Conservation (phyloP, 1,140 invertebrate species). For the Stegodyphus dumicola region DNA sequence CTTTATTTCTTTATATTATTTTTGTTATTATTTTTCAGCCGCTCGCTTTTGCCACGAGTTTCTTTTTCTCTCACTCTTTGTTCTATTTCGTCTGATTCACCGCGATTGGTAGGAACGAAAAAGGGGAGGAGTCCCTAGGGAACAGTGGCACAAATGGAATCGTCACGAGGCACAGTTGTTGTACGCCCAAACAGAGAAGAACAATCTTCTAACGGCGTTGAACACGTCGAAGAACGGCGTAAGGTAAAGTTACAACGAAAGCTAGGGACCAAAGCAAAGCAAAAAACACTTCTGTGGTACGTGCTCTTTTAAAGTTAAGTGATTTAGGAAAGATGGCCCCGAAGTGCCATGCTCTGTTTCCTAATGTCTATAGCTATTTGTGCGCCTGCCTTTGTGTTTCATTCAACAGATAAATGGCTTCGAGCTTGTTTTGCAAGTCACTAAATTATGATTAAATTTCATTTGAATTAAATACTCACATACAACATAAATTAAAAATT, state of each 20-base stretch:
- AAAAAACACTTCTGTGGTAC: conserved; percentile 6
- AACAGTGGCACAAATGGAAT: conserved; percentile 48
- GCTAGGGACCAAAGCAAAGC: background rate
- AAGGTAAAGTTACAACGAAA: conserved; percentile 35
- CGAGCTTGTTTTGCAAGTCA: too few species aligned
- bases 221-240: conserved; percentile 24
- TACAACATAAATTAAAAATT: too few species aligned
- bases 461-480: too few species aligned
- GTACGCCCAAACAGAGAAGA: conserved; percentile 30
- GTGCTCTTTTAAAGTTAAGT: conserved; percentile 58
- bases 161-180: conserved; percentile 26
- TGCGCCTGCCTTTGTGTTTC: too few species aligned
- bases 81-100: conserved; percentile 41
- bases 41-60: background rate
- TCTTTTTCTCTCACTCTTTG: conserved; percentile 24
- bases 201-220: conserved; percentile 47
- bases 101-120: conserved; percentile 30
- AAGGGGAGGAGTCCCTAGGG: conserved; percentile 31
- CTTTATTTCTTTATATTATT: conserved; percentile 37
- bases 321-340: conserved; percentile 31
- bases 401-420: too few species aligned
- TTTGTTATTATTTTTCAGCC: conserved; percentile 22
- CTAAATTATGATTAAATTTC: too few species aligned
- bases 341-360: conserved; percentile 20
- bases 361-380: background rate